Evolutionary conservation across 2,888 invertebrate genomes (phyloP).

Genomic region (Harpalus rubripes): DNA sequence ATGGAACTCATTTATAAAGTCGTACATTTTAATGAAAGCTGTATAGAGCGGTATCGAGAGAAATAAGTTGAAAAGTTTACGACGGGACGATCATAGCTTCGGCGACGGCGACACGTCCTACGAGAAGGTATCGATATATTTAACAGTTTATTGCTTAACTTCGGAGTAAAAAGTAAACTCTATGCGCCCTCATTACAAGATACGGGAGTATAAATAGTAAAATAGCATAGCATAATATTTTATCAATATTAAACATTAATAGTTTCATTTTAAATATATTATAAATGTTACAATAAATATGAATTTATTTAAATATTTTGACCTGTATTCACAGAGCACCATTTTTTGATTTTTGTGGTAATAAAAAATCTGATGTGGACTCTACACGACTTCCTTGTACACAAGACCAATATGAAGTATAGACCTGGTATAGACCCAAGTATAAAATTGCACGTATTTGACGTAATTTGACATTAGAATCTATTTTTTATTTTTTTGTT

Average conservation of each 20-base stretch:
- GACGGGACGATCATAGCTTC: constrained; percentile 29
- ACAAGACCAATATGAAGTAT: no score
- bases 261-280: neutral
- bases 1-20: constrained; percentile 33
- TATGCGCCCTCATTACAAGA: constrained; percentile 19
- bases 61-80: constrained; percentile 49
- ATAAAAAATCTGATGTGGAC: no score
- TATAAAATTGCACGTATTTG: no score
- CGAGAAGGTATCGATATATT: constrained; percentile 26
- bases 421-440: no score
- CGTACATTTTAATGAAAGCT: constrained; percentile 47
- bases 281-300: no score
- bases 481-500: no score
- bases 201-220: neutral
- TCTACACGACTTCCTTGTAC: no score
- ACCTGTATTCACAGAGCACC: no score
- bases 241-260: neutral
- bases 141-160: constrained; percentile 13
- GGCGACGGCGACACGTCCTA: neutral
- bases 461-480: no score
- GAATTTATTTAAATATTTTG: no score
- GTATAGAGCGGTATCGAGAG: constrained; percentile 1
- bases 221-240: neutral
- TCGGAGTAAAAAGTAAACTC: constrained; percentile 25
- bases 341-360: no score